Conservation (phyloP, 1,140 invertebrate species). For the Latrodectus geometricus region DNA sequence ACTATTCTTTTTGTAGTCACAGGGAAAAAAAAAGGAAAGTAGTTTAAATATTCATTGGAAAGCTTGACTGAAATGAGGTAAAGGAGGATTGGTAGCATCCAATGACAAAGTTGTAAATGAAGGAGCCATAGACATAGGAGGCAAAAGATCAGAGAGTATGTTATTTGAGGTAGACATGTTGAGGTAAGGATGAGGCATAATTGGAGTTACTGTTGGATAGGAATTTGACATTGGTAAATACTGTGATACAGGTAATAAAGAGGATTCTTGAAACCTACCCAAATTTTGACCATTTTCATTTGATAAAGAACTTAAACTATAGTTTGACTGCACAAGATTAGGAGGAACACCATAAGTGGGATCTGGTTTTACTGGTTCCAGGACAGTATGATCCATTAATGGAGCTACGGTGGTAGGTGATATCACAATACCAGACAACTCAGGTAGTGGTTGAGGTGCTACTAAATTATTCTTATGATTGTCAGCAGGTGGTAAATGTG, state of each 20-base stretch:
- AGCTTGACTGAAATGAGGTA: slow-evolving; percentile 65
- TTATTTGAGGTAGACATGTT: slow-evolving; percentile 45
- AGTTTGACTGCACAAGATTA: slow-evolving; percentile 38
- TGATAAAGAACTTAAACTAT: slow-evolving; percentile 10
- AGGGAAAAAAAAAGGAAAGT: not conserved
- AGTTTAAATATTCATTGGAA: slow-evolving; percentile 60
- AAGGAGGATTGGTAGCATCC: slow-evolving; percentile 57
- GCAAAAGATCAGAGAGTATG: slow-evolving; percentile 34
- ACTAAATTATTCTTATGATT: slow-evolving; percentile 14
- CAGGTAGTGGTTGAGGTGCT: slow-evolving; percentile 13
- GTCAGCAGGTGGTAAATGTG: not conserved
- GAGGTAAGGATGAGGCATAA: slow-evolving; percentile 56
- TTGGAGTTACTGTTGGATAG: slow-evolving; percentile 38
- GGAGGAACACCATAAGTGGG: slow-evolving; percentile 18
- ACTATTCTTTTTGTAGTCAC: not conserved
- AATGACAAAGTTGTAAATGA: slow-evolving; percentile 53
- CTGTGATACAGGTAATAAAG: slow-evolving; percentile 48
- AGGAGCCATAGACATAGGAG: slow-evolving; percentile 50
- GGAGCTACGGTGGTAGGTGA: slow-evolving; percentile 16
- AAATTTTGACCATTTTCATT: slow-evolving; percentile 46
- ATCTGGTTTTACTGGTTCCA: slow-evolving; percentile 58
- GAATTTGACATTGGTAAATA: slow-evolving; percentile 37
- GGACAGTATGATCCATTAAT: slow-evolving; percentile 24
- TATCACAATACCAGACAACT: slow-evolving; percentile 53
- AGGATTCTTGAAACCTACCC: slow-evolving; percentile 11